Conservation (phyloP, 1,140 invertebrate genomes). For the Monochamus saltuarius region DNA sequence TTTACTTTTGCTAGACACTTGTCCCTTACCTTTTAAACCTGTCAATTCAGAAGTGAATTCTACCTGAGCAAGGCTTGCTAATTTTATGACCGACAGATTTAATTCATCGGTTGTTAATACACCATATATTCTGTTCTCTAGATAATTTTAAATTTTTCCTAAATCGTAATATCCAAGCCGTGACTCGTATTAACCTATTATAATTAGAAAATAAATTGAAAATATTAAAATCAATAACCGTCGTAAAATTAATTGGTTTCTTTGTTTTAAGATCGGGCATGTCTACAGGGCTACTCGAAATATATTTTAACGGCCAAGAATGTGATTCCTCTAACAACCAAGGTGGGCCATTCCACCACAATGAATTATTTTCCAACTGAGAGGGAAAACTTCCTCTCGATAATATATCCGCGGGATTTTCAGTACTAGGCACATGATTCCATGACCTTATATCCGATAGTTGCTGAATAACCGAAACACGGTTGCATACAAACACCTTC, state of each 20-base stretch:
- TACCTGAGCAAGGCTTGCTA: too few species aligned
- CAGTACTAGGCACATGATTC: conserved; percentile 34
- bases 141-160: background rate
- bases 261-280: too few species aligned
- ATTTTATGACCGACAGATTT: too few species aligned
- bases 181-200: background rate
- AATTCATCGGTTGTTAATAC: too few species aligned
- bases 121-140: background rate
- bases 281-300: too few species aligned
- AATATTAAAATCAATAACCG: background rate
- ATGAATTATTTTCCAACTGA: conserved; percentile 27
- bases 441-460: conserved; percentile 36
- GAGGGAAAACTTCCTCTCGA: conserved; percentile 29
- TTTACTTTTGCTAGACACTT: background rate
- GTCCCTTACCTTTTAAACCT: too few species aligned
- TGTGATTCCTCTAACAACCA: background rate
- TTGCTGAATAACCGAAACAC: conserved; percentile 45
- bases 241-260: too few species aligned
- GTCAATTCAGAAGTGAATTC: too few species aligned
- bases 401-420: conserved; percentile 41
- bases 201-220: conserved; percentile 4
- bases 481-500: conserved; percentile 46
- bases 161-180: background rate
- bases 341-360: conserved; percentile 47
- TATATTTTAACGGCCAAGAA: background rate